phyloP scores from a whole-genome alignment of 1,140 invertebrate genomes.

The Zaprionus inermis region DNA sequence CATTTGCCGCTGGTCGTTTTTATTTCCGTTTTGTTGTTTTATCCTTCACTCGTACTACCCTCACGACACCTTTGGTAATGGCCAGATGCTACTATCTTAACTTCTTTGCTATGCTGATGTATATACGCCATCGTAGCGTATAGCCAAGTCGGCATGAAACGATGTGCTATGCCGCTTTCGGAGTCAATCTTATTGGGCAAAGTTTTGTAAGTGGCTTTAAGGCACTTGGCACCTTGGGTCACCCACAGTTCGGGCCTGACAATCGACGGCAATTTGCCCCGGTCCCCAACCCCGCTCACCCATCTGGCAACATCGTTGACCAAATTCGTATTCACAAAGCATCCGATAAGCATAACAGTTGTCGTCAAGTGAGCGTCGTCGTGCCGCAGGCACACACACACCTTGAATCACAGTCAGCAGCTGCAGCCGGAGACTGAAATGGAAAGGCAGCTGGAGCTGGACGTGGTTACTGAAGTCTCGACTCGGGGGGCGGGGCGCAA shows the following conservation, averaged over 20 bases:
- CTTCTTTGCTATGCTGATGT: no score
- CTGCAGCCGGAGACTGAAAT: constrained; percentile 15
- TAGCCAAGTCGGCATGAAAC: neutral
- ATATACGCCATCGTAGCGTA: neutral
- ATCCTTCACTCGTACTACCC: constrained; percentile 7
- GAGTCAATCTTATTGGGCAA: constrained; percentile 50
- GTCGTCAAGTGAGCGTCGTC: constrained; percentile 65
- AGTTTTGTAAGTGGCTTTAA: constrained; percentile 65
- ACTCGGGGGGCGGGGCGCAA: constrained; percentile 44
- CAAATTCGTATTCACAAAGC: constrained; percentile 78
- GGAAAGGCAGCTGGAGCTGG: constrained; percentile 9
- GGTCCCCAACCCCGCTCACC: constrained; percentile 9
- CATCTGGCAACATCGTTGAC: constrained; percentile 39
- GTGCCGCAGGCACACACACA: constrained; percentile 63
- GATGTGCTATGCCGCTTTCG: neutral
- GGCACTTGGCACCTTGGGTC: constrained; percentile 67
- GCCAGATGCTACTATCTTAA: neutral
- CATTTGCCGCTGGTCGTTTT: constrained; percentile 50
- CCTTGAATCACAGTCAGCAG: constrained; percentile 33
- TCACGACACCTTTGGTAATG: neutral
- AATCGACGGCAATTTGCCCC: constrained; percentile 75
- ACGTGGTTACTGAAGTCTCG: neutral
- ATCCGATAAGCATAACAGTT: constrained; percentile 81
- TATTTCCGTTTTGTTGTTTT: constrained; percentile 17
- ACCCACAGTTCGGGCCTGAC: constrained; percentile 59